Base-by-base conservation (phyloP, 1,140 invertebrate species). In the Drosophila nannoptera region DNA sequence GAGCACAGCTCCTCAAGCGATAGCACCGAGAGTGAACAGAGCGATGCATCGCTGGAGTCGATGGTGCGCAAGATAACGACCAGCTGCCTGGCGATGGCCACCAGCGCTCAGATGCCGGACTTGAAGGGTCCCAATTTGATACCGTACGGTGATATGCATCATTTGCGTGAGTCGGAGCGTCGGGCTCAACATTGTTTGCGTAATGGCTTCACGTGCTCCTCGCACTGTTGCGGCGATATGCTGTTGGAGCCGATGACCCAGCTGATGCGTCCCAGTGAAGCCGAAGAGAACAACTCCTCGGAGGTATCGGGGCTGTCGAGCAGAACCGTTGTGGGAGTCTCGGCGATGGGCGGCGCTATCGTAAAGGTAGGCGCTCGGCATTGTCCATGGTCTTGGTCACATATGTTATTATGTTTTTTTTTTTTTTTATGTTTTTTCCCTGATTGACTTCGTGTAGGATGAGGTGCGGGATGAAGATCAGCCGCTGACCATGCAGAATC, bases 71-170 rank as follows among this genome's bases (percentile, higher is more conserved):
- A 72, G 16, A 72, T 86, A 4, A 75, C 83, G 5, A 63, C 72
- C 0, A 63, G 64, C 7, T 86, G 82, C 5, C 22, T 87, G 46
- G 81, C 81, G 0, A 1, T 16, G n/a, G 81, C 82, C n/a, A 81
- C 82, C 4, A 69, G 67, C 2, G 61, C 74, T 0, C 49, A 75
- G n/a, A 5, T 75, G 29, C 81, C 77, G 9, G 74, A 86, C 29
- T 45, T 86, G 0, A 67, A 48, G 45, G 81, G 81, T 0, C 74
- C 81, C 3, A 86, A 86, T 68, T 49, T 86, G 45, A 77, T 86
- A 46, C 81, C 81, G 48, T 86, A 75, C 38, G 81, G 81, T 4
- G 82, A 86, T n/a, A 86, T 86, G 81, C 60, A 73, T n/a, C 22
- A 74, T n/a, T 65, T 84, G 4, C 69, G 62, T 11, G 63, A 84